Percentiles rank a stretch among this genome's conserved stretches.
Conservation (phyloP, 2,797 vertebrate genomes). For the Smutsia temminckii region DNA sequence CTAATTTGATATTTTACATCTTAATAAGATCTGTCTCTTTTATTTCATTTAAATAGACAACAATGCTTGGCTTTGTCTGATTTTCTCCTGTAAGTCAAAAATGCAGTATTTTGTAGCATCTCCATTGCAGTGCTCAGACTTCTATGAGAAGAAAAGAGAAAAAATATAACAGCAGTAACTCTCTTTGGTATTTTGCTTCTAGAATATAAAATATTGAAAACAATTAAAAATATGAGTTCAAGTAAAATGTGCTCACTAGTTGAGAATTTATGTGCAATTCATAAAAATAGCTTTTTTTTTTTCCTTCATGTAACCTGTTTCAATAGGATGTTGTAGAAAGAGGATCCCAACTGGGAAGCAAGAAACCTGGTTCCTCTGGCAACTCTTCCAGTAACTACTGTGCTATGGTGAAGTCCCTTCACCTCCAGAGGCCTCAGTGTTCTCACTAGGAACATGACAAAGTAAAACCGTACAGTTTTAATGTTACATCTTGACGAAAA, state of each 20-base stretch:
- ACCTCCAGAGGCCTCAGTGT: not conserved
- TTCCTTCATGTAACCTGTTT: not conserved
- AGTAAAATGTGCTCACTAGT: not conserved
- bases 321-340: not conserved
- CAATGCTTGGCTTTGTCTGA: not conserved
- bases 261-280: not conserved
- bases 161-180: not conserved
- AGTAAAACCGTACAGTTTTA: not conserved
- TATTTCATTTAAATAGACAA: not conserved
- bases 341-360: not conserved
- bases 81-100: not conserved
- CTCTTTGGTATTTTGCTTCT: not conserved
- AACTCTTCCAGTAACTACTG: not conserved
- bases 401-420: not conserved
- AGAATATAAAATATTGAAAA: constrained; percentile 25
- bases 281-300: not conserved
- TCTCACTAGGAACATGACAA: not conserved
- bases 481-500: not conserved
- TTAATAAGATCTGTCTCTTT: not conserved
- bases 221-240: constrained; percentile 40
- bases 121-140: not conserved
- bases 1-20: not conserved
- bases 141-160: not conserved
- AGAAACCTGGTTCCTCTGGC: not conserved
- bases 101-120: not conserved